phyloP scores from a whole-genome alignment of 2,113 vertebrate genomes.

The Oryzias melastigma region DNA sequence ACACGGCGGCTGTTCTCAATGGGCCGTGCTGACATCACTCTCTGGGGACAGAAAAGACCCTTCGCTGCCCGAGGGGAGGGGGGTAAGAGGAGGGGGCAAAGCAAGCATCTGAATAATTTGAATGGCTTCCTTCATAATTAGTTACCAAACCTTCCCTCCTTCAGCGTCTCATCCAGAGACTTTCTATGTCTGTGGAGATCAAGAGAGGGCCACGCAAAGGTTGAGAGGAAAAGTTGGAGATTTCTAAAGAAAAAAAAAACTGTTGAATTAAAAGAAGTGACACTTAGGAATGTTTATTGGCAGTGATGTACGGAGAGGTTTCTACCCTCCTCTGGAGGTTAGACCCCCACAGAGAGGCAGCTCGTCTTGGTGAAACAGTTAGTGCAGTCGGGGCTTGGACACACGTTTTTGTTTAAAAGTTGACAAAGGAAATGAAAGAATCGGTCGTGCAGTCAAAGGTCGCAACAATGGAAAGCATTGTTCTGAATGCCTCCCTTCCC shows the following conservation, averaged over 20 bases:
- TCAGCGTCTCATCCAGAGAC: constrained; percentile 18
- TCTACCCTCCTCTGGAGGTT: too few relatives aligned
- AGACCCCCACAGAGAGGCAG: too few relatives aligned
- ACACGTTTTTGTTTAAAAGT: too few relatives aligned
- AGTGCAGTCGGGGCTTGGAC: too few relatives aligned
- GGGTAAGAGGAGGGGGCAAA: constrained; percentile 41
- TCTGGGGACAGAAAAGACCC: constrained; percentile 76
- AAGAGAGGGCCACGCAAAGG: constrained; percentile 15
- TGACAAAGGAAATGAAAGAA: too few relatives aligned
- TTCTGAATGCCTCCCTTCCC: too few relatives aligned
- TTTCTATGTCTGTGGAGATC: constrained; percentile 25
- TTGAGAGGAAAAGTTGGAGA: constrained; percentile 7
- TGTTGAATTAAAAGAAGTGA: too few relatives aligned
- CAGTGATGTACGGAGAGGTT: not conserved
- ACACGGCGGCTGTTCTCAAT: constrained; percentile 72
- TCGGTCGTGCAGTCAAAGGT: too few relatives aligned
- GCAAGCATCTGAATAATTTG: constrained; percentile 77
- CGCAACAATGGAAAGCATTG: too few relatives aligned
- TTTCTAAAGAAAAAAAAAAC: not conserved
- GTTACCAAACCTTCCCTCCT: constrained; percentile 46
- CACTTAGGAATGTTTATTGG: constrained; percentile 1
- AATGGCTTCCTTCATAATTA: constrained; percentile 69
- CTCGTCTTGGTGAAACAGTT: too few relatives aligned
- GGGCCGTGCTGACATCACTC: constrained; percentile 79
- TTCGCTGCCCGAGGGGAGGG: constrained; percentile 58